phyloP scores from a whole-genome alignment of 2,113 vertebrate genomes.

The Agapornis roseicollis region DNA sequence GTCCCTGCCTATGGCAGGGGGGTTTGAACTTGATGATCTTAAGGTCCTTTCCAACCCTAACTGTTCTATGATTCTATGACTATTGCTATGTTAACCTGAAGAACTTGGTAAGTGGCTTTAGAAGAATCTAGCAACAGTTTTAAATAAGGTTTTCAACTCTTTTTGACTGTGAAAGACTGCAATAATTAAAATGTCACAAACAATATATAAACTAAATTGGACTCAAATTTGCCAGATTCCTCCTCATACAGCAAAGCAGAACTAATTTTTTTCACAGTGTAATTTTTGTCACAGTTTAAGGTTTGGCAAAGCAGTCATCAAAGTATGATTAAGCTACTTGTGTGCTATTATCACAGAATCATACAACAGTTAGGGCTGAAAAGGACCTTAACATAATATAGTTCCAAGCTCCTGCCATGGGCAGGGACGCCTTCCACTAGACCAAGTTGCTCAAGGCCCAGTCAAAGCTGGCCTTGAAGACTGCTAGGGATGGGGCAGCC shows the following conservation, averaged over 20 bases:
- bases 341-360: neutral
- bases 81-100: constrained; percentile 1
- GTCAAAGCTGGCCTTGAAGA: neutral
- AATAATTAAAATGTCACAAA: neutral
- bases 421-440: neutral
- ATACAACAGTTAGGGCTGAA: neutral
- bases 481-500: neutral
- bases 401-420: neutral
- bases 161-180: neutral
- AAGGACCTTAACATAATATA: neutral
- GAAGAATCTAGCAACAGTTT: neutral
- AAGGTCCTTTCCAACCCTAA: no score
- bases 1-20: no score
- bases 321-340: neutral
- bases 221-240: neutral
- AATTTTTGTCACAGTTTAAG: neutral
- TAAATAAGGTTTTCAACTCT: neutral
- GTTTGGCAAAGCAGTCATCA: neutral
- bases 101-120: constrained; percentile 19
- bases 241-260: neutral
- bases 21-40: no score
- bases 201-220: neutral
- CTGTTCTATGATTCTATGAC: no score
- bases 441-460: neutral
- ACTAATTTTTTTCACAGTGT: neutral